Conservation (phyloP, 2,888 invertebrate genomes). For the Sphaeridia pumilis region DNA sequence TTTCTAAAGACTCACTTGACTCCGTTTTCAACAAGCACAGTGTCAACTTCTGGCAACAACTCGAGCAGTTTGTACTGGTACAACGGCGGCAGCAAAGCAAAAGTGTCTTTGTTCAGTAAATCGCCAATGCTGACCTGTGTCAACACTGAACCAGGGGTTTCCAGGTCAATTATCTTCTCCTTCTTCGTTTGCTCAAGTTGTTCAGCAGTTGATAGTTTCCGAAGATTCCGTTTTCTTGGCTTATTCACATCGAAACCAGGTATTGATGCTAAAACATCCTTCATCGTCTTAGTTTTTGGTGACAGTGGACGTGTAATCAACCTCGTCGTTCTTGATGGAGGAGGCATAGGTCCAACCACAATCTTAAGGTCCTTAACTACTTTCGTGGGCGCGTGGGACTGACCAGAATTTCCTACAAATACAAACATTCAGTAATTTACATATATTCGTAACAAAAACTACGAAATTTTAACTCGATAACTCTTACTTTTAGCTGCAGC, state of each 20-base stretch:
- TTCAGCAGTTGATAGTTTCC: conserved; percentile 78
- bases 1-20: conserved; percentile 41
- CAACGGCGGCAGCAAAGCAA: conserved; percentile 68
- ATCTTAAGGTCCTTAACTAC: too few relatives aligned
- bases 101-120: conserved; percentile 79
- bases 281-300: conserved; percentile 57
- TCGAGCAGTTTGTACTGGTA: conserved; percentile 89
- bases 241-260: conserved; percentile 73
- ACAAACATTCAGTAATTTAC: too few relatives aligned
- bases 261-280: conserved; percentile 74
- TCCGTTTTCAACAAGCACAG: conserved; percentile 42
- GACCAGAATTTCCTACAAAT: too few relatives aligned
- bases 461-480: too few relatives aligned
- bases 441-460: too few relatives aligned
- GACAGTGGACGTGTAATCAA: too few relatives aligned
- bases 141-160: conserved; percentile 90
- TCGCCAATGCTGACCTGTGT: conserved; percentile 82
- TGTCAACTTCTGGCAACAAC: conserved; percentile 81
- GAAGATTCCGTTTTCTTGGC: conserved; percentile 62
- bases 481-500: too few relatives aligned
- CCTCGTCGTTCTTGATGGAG: too few relatives aligned
- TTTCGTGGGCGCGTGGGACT: too few relatives aligned
- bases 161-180: conserved; percentile 80
- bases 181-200: conserved; percentile 76
- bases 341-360: too few relatives aligned